Base-by-base conservation (phyloP, 2,888 invertebrate species). In the Drosophila antonietae region DNA sequence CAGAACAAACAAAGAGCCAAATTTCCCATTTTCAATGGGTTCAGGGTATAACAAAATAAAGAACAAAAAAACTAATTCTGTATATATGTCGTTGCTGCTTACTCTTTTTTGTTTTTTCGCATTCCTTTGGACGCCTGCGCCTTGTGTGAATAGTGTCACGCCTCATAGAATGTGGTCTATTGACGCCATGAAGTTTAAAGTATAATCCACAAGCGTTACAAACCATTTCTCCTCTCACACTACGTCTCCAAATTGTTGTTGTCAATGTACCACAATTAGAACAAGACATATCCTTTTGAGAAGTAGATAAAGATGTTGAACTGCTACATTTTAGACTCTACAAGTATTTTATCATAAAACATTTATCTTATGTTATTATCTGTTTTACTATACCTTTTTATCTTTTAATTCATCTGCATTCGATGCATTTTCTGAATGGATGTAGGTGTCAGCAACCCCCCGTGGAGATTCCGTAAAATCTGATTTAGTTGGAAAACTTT, bases 151-250 rank as follows among this genome's bases (percentile, higher is more conserved):
- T 98, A 49, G 98, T 98, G 93, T 98, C 98, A 88, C 98, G 96
- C 86, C 98, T 95, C 98, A 99, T 99, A 68, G 98, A 97, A 83
- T 97, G 95, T 31, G 98, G 98, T 70, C 98, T 95, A 93, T 97
- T 97, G 61, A 98, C 96, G 77, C 97, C 97, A 93, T 99, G 99
- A 83, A 99, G 94, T 93, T 99, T 99, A 94, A 96, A 99, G 94
- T 99, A 99, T 43, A 99, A 95, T 0, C 99, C 99, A 93, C 99
- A 99, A 46, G 99, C 99, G 93, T 99, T 99, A 93, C 99, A 99
- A 69, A 99, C 99, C 95, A 99, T 98, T 94, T 99, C 98, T 3
- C 99, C 99, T 90, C 97, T 96, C 90, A 97, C 95, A 93, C 99
- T 99, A 84, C 99, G 95, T 89, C 99, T 94, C 99, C 99, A 99